Evolutionary conservation across 2,113 vertebrate genomes (phyloP), one percentile per base, ranked within the genome.

Genomic region (Chroicocephalus ridibundus): DNA sequence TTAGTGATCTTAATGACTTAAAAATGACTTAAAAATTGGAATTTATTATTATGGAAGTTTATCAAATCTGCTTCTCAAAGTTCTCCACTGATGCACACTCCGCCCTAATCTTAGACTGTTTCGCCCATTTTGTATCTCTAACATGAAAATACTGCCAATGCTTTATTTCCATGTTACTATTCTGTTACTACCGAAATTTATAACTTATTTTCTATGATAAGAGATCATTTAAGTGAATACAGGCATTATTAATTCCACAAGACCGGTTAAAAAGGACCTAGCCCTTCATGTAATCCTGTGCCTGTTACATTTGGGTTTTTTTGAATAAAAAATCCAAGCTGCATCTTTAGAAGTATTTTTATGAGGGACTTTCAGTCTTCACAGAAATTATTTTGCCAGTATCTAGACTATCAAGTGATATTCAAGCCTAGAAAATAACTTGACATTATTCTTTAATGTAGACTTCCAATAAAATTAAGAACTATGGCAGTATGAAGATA

Each of bases 91-190:
- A 68, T 38, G 6, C 9, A 38, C 52, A 54, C 16, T 72, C 11
- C 4, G 2, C 15, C 18, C 16, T 42, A 46, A 49, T 8, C 4
- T 42, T 21, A 47, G 11, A 38, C 1, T n/a, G 1, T 14, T 44
- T 75, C 31, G 64, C 9, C 7, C 5, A 65, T 25, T 71, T 81
- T 72, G 2, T 55, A 26, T 70, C 29, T 66, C 36, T 57, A 72
- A 51, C 4, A n/a, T 55, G 4, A 58, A 86, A 64, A 64, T 17
- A n/a, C 2, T 42, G 6, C 17, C 82, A 47, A 49, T 26, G 2
- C n/a, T 84, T 82, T 62, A 24, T n/a, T 82, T 78, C 11, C 8
- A 8, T 65, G 9, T 4, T 46, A 46, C 6, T 5, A 61, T 70
- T 61, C 55, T 47, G 2, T 70, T 78, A 27, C 36, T 65, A 34